These are phyloP conservation scores for Leistus spinibarbis DNA, from an alignment of 2,888 invertebrate species.

Conservation along the genomic window DNA sequence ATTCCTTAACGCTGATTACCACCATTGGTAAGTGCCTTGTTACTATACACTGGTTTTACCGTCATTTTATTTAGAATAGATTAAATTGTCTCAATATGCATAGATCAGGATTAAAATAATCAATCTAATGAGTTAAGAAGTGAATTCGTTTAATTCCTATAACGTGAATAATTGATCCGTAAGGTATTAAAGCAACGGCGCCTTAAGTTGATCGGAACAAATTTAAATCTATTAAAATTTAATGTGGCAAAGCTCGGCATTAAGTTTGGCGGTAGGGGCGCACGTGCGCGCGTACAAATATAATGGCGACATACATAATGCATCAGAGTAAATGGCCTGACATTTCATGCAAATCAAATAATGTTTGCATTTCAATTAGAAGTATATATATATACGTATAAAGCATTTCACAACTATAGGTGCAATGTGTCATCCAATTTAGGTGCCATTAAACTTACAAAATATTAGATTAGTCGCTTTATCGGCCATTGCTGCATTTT, in stretches of 20 bases:
- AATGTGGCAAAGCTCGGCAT: neutral
- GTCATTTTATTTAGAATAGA: too few species aligned
- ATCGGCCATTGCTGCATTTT: neutral
- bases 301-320: neutral
- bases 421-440: neutral
- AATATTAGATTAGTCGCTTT: neutral
- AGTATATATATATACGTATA: neutral
- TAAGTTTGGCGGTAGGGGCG: neutral
- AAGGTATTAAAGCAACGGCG: too few species aligned
- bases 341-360: neutral
- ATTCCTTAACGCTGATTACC: constrained; percentile 91
- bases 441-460: neutral
- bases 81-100: too few species aligned
- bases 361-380: neutral
- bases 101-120: too few species aligned
- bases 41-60: too few species aligned
- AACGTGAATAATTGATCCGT: too few species aligned
- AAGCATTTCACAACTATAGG: neutral
- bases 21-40: constrained; percentile 79
- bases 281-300: neutral
- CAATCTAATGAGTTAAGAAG: too few species aligned
- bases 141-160: too few species aligned
- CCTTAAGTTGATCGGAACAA: neutral
- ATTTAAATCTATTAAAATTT: neutral
- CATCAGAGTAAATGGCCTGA: neutral